These are phyloP conservation scores for Caenorhabditis angaria DNA, from an alignment of 2,888 invertebrate genomes.

Conservation along the genomic window DNA sequence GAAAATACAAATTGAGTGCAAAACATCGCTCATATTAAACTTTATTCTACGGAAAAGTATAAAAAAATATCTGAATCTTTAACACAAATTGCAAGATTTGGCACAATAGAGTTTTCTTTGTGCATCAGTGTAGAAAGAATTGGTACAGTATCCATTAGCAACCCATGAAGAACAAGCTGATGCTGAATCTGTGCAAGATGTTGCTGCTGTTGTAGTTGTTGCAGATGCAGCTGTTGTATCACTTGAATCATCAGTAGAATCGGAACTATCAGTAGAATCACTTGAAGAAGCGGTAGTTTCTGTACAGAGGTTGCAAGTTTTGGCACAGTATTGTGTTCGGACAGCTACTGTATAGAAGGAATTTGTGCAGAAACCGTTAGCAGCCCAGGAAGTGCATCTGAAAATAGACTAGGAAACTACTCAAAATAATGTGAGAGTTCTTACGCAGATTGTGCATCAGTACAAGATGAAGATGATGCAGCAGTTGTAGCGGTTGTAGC, in stretches of 20 bases:
- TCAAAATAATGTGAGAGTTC: too few species aligned
- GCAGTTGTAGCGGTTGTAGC: slow-evolving; percentile 8
- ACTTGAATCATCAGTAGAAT: neutral
- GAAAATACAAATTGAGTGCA: too few species aligned
- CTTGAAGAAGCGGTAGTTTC: neutral
- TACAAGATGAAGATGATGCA: slow-evolving; percentile 6
- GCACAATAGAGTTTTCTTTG: slow-evolving; percentile 23
- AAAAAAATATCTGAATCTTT: too few species aligned
- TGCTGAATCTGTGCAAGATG: neutral
- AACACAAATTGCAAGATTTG: slow-evolving; percentile 26
- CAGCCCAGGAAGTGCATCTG: slow-evolving; percentile 17
- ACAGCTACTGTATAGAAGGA: slow-evolving; percentile 21
- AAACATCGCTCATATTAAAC: too few species aligned
- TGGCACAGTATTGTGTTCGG: slow-evolving; percentile 16
- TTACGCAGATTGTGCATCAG: too few species aligned
- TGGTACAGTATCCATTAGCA: slow-evolving; percentile 28
- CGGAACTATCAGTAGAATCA: neutral
- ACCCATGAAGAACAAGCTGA: neutral
- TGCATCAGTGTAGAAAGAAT: slow-evolving; percentile 21
- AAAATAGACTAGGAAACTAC: too few species aligned
- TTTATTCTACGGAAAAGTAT: too few species aligned
- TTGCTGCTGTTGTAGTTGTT: slow-evolving; percentile 8
- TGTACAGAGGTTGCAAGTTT: slow-evolving; percentile 17
- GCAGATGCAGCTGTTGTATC: slow-evolving; percentile 12
- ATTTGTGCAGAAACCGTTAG: slow-evolving; percentile 22